Conservation (phyloP, 2,888 invertebrate species). For the Lissonota sp. region DNA sequence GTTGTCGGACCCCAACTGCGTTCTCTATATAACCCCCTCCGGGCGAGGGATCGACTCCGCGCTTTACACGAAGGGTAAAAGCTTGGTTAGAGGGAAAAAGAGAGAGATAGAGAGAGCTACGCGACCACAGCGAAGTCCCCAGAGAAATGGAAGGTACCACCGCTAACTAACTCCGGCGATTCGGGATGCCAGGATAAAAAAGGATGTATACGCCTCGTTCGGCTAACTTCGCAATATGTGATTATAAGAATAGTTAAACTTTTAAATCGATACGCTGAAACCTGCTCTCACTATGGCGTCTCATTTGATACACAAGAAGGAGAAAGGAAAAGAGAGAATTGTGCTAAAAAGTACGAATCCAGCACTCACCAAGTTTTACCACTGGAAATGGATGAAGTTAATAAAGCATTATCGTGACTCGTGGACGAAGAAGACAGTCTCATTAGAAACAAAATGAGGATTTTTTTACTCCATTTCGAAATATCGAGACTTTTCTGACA, state of each 20-base stretch:
- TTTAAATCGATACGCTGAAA: slow-evolving; percentile 77
- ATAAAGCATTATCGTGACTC: too few species aligned
- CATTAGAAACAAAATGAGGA: too few species aligned
- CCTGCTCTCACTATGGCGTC: background rate
- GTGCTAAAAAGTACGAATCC: background rate
- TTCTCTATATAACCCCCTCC: slow-evolving; percentile 32
- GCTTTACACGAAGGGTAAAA: slow-evolving; percentile 15
- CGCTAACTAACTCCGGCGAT: background rate
- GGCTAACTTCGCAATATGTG: slow-evolving; percentile 79
- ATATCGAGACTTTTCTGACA: background rate
- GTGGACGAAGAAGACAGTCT: too few species aligned
- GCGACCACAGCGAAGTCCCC: slow-evolving; percentile 22
- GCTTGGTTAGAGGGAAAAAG: slow-evolving; percentile 17
- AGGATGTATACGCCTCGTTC: slow-evolving; percentile 43
- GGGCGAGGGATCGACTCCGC: slow-evolving; percentile 41
- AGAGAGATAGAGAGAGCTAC: slow-evolving; percentile 6
- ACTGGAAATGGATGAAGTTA: background rate
- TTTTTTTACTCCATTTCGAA: too few species aligned
- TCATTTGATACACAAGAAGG: slow-evolving; percentile 1
- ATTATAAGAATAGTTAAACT: slow-evolving; percentile 81
- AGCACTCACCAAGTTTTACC: background rate
- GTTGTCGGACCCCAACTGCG: slow-evolving; percentile 49
- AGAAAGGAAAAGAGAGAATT: slow-evolving; percentile 9
- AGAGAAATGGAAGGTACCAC: background rate
- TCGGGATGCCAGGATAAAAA: slow-evolving; percentile 10